A percentile compares a stretch with the other conserved stretches of the same genome.
phyloP scores from a whole-genome alignment of 2,888 invertebrate genomes.

The Pristionchus entomophagus region DNA sequence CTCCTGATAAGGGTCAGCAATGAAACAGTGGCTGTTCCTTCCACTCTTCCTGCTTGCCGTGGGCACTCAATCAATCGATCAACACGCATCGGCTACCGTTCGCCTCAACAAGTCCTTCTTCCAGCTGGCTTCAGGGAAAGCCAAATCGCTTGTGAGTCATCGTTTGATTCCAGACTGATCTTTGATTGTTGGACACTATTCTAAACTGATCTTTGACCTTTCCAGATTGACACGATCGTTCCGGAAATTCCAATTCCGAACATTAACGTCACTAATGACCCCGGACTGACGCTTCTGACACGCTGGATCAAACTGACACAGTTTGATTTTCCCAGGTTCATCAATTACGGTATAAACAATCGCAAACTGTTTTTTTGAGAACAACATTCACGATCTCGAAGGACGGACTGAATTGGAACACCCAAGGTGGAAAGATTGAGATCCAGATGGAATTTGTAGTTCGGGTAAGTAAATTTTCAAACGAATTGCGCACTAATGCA shows the following conservation, averaged over 20 bases:
- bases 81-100: neutral
- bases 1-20: neutral
- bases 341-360: neutral
- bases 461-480: neutral
- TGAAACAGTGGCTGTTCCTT: neutral
- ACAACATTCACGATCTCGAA: neutral
- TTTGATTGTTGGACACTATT: neutral
- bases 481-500: too few species aligned
- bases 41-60: neutral
- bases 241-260: neutral
- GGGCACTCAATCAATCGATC: neutral
- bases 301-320: neutral
- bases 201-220: neutral
- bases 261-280: neutral
- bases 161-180: neutral
- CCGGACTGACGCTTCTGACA: neutral
- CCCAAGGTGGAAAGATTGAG: neutral
- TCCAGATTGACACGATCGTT: neutral
- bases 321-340: neutral
- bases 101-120: slow-evolving; percentile 14
- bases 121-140: neutral
- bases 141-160: neutral
- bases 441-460: neutral
- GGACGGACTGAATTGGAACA: neutral
- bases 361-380: neutral